phyloP scores from a whole-genome alignment of 2,797 vertebrate species.

The Eulemur mongoz region DNA sequence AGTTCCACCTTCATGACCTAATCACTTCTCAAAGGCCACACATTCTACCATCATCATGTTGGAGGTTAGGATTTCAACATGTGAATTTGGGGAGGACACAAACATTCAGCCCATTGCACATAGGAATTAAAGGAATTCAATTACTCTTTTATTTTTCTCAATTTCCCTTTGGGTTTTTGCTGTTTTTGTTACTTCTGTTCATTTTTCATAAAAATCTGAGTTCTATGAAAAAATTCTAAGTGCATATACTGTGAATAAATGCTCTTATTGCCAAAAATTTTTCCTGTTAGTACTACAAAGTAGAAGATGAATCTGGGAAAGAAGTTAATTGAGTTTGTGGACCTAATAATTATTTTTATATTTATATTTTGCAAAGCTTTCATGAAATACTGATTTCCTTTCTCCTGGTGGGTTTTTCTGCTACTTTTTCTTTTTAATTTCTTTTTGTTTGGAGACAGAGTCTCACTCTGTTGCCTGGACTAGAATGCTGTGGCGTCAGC shows the following conservation, averaged over 20 bases:
- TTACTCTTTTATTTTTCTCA: neutral
- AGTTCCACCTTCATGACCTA: neutral
- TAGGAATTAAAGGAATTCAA: neutral
- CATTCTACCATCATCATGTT: neutral
- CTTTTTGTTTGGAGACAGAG: no score
- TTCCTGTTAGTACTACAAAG: neutral
- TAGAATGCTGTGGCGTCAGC: no score
- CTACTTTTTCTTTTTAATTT: no score
- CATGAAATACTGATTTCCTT: slow-evolving; percentile 17
- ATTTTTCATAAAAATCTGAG: slow-evolving; percentile 13
- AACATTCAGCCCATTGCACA: neutral
- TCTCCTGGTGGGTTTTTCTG: neutral
- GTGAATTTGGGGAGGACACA: no score
- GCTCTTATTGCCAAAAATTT: neutral
- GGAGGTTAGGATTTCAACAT: neutral
- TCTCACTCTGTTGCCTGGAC: no score
- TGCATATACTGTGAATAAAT: slow-evolving; percentile 15
- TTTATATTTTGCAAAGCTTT: slow-evolving; percentile 13
- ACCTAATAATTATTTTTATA: neutral
- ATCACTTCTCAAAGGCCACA: neutral
- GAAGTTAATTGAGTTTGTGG: neutral
- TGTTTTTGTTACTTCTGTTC: neutral
- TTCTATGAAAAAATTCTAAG: neutral
- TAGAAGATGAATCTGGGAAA: slow-evolving; percentile 2
- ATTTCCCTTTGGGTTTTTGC: neutral